Evolutionary conservation across 2,797 vertebrate species (phyloP), one percentile per base, ranked within the genome.

Genomic region (Ciconia nigra): DNA sequence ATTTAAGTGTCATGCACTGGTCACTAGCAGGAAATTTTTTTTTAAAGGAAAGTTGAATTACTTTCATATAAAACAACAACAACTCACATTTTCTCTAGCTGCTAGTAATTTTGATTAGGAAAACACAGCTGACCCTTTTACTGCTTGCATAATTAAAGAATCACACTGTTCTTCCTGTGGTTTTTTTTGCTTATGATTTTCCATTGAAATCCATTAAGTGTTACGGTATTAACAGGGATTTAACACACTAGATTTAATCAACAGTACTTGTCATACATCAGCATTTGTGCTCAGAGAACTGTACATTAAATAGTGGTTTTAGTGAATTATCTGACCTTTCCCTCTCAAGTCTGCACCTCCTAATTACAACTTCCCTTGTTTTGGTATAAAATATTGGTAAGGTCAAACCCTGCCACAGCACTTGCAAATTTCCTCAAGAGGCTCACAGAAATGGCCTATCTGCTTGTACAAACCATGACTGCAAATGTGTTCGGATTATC

Each of bases 201-300:
- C 78, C 74, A 91, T 61, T 91, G 91, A 85, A 92, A 95, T 89
- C 90, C 93, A 94, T 97, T 96, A 93, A 72, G 62, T 88, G 89
- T 83, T 95, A 95, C 4, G 5, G 63, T 71, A 80, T 96, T 94
- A 96, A 87, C 79, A 86, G 82, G 71, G 83, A 85, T 93, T 85
- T 88, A 94, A 93, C 82, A 22, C 33, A 54, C 47, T 39, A 72
- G 83, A 83, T 95, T 80, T 89, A 96, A 98, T 97, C 96, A 96
- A 89, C 72, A 91, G 62, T 83, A 52, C 71, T 95, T 94, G 87
- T 96, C 70, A 78, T 41, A 72, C 21, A 51, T 93, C 93, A 97
- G 93, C 87, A 67, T 58, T 93, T 96, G 74, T 61, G 51, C 78
- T 65, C 57, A 83, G 54, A 29, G 24, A 71, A 84, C 19, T 91